Conservation (phyloP, 1,140 invertebrate species). For the Telenomus remus region DNA sequence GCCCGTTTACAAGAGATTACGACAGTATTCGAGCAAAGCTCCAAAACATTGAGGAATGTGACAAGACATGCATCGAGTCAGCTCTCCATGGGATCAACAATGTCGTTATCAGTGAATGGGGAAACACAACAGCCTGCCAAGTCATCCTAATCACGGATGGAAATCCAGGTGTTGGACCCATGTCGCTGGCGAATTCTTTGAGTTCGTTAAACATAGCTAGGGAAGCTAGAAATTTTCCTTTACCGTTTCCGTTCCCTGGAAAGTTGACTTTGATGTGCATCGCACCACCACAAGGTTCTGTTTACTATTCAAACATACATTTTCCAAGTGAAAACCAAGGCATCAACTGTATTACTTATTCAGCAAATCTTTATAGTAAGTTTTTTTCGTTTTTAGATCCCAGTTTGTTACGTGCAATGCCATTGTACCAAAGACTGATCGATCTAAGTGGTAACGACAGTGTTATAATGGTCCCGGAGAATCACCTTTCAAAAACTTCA, state of each 20-base stretch:
- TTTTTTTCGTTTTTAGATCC: conserved; percentile 57
- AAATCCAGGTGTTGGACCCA: conserved; percentile 81
- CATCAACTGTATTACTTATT: too few relatives aligned
- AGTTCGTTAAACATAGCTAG: conserved; percentile 66
- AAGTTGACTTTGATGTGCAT: conserved; percentile 87
- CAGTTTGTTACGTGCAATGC: conserved; percentile 61
- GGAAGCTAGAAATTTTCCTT: conserved; percentile 77
- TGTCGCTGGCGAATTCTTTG: conserved; percentile 77
- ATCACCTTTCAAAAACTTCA: conserved; percentile 76
- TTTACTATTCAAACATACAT: too few relatives aligned
- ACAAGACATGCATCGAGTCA: conserved; percentile 88
- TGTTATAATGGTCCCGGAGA: conserved; percentile 80
- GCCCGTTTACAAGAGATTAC: conserved; percentile 90
- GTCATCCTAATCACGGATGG: conserved; percentile 90
- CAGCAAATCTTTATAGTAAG: too few relatives aligned
- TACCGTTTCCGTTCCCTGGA: conserved; percentile 88
- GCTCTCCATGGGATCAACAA: conserved; percentile 85
- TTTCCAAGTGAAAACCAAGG: too few relatives aligned
- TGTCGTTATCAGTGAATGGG: conserved; percentile 89
- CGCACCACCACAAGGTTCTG: conserved; percentile 77
- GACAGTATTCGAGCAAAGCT: conserved; percentile 84
- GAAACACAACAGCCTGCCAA: conserved; percentile 86
- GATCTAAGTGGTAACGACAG: conserved; percentile 82
- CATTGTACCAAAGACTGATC: conserved; percentile 72
- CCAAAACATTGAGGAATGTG: conserved; percentile 84